A percentile compares a stretch with the other conserved stretches of the same genome.
Conservation (phyloP, 2,888 invertebrate species). For the Chrysomela aeneicollis region DNA sequence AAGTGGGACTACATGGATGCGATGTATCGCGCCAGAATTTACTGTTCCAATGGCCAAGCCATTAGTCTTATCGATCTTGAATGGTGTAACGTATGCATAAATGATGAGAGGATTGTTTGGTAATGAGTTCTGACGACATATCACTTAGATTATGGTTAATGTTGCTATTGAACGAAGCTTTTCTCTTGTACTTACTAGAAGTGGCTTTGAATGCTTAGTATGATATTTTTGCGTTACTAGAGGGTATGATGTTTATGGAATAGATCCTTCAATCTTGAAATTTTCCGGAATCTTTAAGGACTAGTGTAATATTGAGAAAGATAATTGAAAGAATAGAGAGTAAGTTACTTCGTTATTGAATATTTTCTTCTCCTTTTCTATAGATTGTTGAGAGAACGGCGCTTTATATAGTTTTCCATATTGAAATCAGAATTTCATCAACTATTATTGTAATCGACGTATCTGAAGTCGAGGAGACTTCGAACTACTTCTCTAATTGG, state of each 20-base stretch:
- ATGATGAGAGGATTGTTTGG: neutral
- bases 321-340: no score
- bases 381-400: no score
- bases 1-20: conserved; percentile 15
- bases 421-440: no score
- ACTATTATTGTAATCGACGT: conserved; percentile 17
- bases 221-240: no score
- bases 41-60: conserved; percentile 15
- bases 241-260: no score
- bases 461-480: conserved; percentile 25
- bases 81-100: conserved; percentile 2
- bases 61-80: conserved; percentile 21
- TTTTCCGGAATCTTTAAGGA: no score
- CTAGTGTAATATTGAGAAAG: no score
- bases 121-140: conserved; percentile 2
- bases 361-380: no score
- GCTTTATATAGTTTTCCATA: no score
- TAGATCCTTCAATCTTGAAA: no score
- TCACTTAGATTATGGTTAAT: neutral
- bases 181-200: neutral
- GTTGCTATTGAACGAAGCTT: neutral
- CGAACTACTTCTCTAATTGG: conserved; percentile 27
- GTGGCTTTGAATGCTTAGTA: neutral
- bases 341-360: no score
- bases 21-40: conserved; percentile 14